These are phyloP conservation scores for Oncorhynchus clarkii DNA, from an alignment of 2,113 vertebrate genomes.

Conservation along the genomic window DNA sequence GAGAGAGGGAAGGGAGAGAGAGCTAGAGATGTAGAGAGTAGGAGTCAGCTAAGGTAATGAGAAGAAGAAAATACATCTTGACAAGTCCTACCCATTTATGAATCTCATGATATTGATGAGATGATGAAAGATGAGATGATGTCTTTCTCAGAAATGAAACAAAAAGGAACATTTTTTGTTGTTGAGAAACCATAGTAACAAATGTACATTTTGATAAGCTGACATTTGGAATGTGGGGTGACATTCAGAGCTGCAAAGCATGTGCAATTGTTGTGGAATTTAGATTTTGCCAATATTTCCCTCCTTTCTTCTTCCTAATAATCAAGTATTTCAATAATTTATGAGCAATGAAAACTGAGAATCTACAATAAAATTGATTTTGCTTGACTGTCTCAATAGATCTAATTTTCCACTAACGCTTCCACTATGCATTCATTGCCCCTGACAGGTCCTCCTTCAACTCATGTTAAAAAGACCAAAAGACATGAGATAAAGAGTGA, in stretches of 20 bases:
- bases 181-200: slow-evolving; percentile 31
- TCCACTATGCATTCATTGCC: slow-evolving; percentile 14
- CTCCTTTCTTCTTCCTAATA: not conserved
- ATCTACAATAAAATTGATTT: not conserved
- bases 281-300: slow-evolving; percentile 22
- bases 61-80: slow-evolving; percentile 1
- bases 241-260: slow-evolving; percentile 54
- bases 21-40: not conserved
- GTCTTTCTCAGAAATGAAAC: slow-evolving; percentile 33
- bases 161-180: not conserved
- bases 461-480: slow-evolving; percentile 84
- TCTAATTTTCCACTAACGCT: not conserved
- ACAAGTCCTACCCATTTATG: slow-evolving; percentile 25
- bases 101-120: slow-evolving; percentile 41
- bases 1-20: slow-evolving; percentile 1
- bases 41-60: not conserved
- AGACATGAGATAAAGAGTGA: slow-evolving; percentile 94
- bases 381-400: not conserved
- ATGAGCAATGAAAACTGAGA: too few relatives aligned
- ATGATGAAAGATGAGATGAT: slow-evolving; percentile 22
- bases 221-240: slow-evolving; percentile 63
- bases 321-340: not conserved
- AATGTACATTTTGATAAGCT: slow-evolving; percentile 59
- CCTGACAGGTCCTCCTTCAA: slow-evolving; percentile 81
- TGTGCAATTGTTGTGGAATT: slow-evolving; percentile 46